Evolutionary conservation across 2,888 invertebrate species (phyloP).

Genomic region (Drosophila infuscata): DNA sequence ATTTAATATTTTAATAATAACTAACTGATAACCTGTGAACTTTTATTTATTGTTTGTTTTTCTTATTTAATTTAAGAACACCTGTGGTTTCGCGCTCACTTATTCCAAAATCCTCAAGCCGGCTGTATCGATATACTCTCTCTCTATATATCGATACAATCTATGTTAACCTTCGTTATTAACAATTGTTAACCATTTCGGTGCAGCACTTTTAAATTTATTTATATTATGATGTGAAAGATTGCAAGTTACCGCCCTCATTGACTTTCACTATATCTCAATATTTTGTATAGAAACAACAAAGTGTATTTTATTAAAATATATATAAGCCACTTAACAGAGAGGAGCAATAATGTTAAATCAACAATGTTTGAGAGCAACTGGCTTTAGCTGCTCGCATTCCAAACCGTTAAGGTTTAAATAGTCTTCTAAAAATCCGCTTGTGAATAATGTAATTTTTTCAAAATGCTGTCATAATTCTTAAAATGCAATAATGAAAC

Average conservation of each 20-base stretch:
- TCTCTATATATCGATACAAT: not conserved
- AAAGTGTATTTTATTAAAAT: too few species aligned
- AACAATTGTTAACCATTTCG: not conserved
- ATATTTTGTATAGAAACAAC: too few species aligned
- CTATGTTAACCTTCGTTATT: not conserved
- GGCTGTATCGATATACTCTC: not conserved
- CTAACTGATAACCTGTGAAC: not conserved
- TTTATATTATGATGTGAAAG: not conserved
- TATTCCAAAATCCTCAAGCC: not conserved
- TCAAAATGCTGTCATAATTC: not conserved
- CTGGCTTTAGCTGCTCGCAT: slow-evolving; percentile 1
- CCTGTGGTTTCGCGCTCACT: not conserved
- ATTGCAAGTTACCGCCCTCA: not conserved
- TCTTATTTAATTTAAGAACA: not conserved
- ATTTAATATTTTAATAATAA: not conserved
- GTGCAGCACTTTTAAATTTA: not conserved
- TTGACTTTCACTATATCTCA: too few species aligned
- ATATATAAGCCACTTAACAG: not conserved
- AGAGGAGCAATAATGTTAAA: slow-evolving; percentile 18
- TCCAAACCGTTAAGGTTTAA: not conserved
- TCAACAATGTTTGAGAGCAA: slow-evolving; percentile 11
- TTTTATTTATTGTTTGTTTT: not conserved
- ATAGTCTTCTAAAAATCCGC: not conserved
- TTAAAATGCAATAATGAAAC: not conserved
- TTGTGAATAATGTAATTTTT: not conserved